Evolutionary conservation across 2,113 vertebrate genomes (phyloP), one percentile per base, ranked within the genome.

Genomic region (Pithys albifrons): DNA sequence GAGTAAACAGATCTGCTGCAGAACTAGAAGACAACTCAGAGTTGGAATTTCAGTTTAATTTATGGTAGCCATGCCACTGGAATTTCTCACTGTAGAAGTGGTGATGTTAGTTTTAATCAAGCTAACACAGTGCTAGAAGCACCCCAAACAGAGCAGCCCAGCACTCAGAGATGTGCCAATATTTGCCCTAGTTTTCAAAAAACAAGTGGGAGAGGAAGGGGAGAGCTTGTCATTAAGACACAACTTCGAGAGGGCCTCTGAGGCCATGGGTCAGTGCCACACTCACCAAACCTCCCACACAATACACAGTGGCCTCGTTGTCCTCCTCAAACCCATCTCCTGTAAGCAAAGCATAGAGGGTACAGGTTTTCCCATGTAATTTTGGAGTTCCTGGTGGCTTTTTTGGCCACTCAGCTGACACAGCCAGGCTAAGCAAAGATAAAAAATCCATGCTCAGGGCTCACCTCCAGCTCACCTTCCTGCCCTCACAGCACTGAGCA

Each of bases 41-140:
- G 22, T 19, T 75, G 86, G 89, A 94, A 82, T 89, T 89, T 81
- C 62, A 75, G 45, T 78, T 82, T 94, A 89, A 95, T 92, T 96
- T 95, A 93, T 49, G 73, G 83, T 16, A 80, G 83, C 67, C 22
- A 17, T 0, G 6, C 76, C 77, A 71, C 61, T 77, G 89, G 84
- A 61, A 78, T 69, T 89, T 64, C 86, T 96, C 86, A 55, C 65
- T 1, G 0, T 16, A 59, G 76, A 71, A 93, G 74, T 1, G 4
- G 75, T 19, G 71, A 37, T 22, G 52, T 84, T 91, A 71, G 76
- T 57, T 95, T 93, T 86, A 91, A 92, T 81, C 93, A 84, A 57
- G 65, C 48, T 87, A 89, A 59, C 61, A 19, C 0, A 15, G 72
- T 51, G 46, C 45, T 46, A 77, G 69, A 58, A 86, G 46, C 57